Percentiles rank a stretch among this genome's conserved stretches.
Conservation (phyloP, 2,113 vertebrate species). For the Arothron firmamentum region DNA sequence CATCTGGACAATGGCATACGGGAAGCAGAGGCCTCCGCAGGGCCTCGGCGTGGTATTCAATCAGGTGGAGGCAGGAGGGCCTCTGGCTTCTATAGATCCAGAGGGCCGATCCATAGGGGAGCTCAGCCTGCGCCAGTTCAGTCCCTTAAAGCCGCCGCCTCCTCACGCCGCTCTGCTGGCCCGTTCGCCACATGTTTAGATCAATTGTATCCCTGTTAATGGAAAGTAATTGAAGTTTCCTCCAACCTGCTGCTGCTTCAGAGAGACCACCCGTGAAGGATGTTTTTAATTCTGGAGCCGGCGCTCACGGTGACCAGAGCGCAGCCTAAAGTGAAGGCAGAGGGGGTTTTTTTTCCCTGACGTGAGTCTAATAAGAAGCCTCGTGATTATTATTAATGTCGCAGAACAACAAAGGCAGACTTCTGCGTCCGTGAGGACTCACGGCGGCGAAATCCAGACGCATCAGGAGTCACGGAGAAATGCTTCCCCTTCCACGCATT, state of each 20-base stretch:
- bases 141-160: slow-evolving; percentile 46
- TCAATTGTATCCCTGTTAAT: slow-evolving; percentile 75
- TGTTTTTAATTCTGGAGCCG: slow-evolving; percentile 66
- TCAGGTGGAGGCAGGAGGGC: slow-evolving; percentile 60
- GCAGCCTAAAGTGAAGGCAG: slow-evolving; percentile 58
- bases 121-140: slow-evolving; percentile 38
- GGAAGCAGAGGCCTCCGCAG: slow-evolving; percentile 54
- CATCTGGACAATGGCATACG: slow-evolving; percentile 70
- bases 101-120: slow-evolving; percentile 63
- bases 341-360: slow-evolving; percentile 14
- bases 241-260: slow-evolving; percentile 54
- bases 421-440: slow-evolving; percentile 40
- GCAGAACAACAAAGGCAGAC: slow-evolving; percentile 45
- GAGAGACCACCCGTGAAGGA: slow-evolving; percentile 64
- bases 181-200: slow-evolving; percentile 71
- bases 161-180: slow-evolving; percentile 63
- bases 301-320: slow-evolving; percentile 40
- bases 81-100: slow-evolving; percentile 62
- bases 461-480: slow-evolving; percentile 60
- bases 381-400: slow-evolving; percentile 62
- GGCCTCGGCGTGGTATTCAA: slow-evolving; percentile 61
- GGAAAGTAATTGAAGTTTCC: slow-evolving; percentile 69
- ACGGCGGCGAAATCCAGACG: slow-evolving; percentile 53
- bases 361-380: slow-evolving; percentile 39
- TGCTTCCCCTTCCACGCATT: slow-evolving; percentile 53